Evolutionary conservation across 2,113 vertebrate genomes (phyloP).

Genomic region (Atractosteus spatula): DNA sequence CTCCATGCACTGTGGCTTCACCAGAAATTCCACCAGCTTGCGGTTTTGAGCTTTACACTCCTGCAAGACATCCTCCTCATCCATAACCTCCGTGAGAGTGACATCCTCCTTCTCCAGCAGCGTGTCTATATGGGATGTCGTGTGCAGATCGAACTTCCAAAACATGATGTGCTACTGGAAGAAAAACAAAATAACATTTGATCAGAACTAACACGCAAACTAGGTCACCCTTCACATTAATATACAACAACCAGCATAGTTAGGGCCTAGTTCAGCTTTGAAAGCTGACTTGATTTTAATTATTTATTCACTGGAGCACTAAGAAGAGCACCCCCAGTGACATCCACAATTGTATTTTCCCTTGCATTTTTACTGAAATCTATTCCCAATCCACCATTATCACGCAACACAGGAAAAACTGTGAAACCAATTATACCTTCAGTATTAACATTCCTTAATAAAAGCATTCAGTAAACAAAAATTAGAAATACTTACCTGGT

Average conservation of each 20-base stretch:
- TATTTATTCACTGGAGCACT: not conserved
- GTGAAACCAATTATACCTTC: conserved; percentile 15
- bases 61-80: conserved; percentile 96
- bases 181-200: not conserved
- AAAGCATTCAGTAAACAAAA: conserved; percentile 12
- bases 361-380: not conserved
- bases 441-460: not conserved
- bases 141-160: conserved; percentile 99
- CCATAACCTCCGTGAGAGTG: conserved; percentile 92
- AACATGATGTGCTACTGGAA: conserved; percentile 85
- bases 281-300: not conserved
- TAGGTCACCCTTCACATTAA: not conserved
- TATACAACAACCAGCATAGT: not conserved
- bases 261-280: not conserved
- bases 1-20: conserved; percentile 93
- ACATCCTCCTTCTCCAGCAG: conserved; percentile 97
- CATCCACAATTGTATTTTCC: not conserved
- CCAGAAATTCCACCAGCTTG: conserved; percentile 93
- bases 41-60: conserved; percentile 98
- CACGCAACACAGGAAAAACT: conserved; percentile 29
- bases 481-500: conserved; percentile 41
- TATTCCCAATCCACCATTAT: not conserved
- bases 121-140: conserved; percentile 97
- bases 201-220: not conserved
- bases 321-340: not conserved